Evolutionary conservation across 2,113 vertebrate genomes (phyloP).

Genomic region (Sterrhoptilus dennistouni): DNA sequence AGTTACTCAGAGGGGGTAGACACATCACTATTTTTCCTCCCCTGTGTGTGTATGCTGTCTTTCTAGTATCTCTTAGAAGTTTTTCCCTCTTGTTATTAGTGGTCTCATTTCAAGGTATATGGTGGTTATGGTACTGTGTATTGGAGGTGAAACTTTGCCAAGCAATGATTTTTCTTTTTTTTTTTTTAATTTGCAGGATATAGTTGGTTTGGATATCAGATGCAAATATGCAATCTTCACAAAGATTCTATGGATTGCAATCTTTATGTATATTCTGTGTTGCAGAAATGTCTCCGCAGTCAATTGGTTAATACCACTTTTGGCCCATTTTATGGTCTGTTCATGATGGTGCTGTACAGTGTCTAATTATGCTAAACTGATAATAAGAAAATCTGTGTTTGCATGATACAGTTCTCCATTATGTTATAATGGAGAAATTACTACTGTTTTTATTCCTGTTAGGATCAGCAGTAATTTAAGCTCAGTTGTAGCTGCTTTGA

Average conservation of each 20-base stretch:
- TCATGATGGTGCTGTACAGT: neutral
- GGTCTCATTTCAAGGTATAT: neutral
- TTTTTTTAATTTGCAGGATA: neutral
- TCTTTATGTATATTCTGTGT: neutral
- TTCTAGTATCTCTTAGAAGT: neutral
- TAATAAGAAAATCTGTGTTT: neutral
- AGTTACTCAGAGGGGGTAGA: neutral
- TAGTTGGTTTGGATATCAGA: neutral
- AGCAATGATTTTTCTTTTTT: neutral
- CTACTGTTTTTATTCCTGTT: neutral
- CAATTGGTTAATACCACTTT: neutral
- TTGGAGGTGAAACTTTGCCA: neutral
- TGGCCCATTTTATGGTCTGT: neutral
- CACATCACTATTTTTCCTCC: neutral
- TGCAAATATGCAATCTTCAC: neutral
- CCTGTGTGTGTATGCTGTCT: accelerated
- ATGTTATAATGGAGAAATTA: neutral
- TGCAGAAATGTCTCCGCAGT: neutral
- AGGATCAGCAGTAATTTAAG: neutral
- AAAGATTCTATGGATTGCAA: neutral
- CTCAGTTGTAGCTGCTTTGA: neutral
- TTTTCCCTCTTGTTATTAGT: neutral
- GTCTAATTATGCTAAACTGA: neutral
- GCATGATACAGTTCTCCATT: neutral
- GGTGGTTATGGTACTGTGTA: neutral